These are phyloP conservation scores for Peribatodes rhomboidaria DNA, from an alignment of 2,888 invertebrate genomes.

Conservation along the genomic window DNA sequence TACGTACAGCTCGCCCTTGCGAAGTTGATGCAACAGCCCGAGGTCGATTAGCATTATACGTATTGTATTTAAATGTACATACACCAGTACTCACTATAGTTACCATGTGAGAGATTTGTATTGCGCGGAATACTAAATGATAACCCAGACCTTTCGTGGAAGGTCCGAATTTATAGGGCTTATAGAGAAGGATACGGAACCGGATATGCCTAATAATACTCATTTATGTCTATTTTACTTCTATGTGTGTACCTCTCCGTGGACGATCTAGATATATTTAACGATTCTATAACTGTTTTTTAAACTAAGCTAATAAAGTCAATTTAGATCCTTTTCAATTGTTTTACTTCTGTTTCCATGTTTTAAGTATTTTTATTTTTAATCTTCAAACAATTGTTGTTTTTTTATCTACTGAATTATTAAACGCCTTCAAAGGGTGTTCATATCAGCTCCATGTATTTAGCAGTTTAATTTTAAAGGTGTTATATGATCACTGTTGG, in stretches of 20 bases:
- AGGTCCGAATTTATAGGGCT: slow-evolving; percentile 11
- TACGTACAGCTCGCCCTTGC: slow-evolving; percentile 25
- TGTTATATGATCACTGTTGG: too few relatives aligned
- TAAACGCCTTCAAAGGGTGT: too few relatives aligned
- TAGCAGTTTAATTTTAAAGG: too few relatives aligned
- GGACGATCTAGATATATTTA: background rate
- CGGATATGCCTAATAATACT: background rate
- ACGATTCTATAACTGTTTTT: too few relatives aligned
- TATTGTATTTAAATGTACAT: slow-evolving; percentile 29
- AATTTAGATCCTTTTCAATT: too few relatives aligned
- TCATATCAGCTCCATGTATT: too few relatives aligned
- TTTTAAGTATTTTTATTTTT: too few relatives aligned
- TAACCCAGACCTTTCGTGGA: slow-evolving; percentile 17
- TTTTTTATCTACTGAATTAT: too few relatives aligned
- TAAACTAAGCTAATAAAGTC: too few relatives aligned
- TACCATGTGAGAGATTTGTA: background rate
- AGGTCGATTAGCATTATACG: slow-evolving; percentile 23
- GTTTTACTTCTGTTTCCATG: too few relatives aligned
- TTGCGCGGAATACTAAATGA: background rate
- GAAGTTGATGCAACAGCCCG: slow-evolving; percentile 19
- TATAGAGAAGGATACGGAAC: slow-evolving; percentile 9
- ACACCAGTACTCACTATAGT: background rate
- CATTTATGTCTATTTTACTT: background rate
- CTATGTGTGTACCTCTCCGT: background rate
- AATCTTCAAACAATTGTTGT: too few relatives aligned